Evolutionary conservation across 2,888 invertebrate genomes (phyloP).

Genomic region (Oligia latruncula): DNA sequence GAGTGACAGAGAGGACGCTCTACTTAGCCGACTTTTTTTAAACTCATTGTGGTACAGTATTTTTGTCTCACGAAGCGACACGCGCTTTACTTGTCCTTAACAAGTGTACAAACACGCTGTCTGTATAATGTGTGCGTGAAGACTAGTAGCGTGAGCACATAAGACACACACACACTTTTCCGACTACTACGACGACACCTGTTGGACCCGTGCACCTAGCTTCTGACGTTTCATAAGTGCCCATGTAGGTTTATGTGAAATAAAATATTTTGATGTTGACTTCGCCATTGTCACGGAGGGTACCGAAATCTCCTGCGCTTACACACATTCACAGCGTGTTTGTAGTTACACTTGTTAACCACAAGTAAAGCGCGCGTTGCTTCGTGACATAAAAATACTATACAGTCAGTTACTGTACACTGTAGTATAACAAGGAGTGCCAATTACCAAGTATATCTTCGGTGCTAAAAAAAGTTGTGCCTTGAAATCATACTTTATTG

Average conservation of each 20-base stretch:
- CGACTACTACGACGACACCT: not conserved
- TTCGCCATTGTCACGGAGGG: not conserved
- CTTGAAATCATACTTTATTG: constrained; percentile 46
- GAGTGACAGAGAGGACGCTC: not conserved
- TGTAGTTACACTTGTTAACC: not conserved
- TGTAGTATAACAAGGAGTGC: constrained; percentile 39
- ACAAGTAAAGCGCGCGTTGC: not conserved
- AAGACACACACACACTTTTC: not conserved
- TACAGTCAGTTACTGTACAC: not conserved
- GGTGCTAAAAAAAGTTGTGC: constrained; percentile 48
- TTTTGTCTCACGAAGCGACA: not conserved
- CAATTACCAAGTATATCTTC: constrained; percentile 39
- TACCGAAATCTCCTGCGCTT: not conserved
- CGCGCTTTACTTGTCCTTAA: not conserved
- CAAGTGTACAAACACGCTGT: not conserved
- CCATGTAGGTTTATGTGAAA: too few species aligned
- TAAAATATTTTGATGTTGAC: too few species aligned
- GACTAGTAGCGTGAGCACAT: not conserved
- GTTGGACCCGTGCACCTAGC: too few species aligned
- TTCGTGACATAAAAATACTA: not conserved
- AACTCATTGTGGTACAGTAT: not conserved
- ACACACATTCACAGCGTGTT: not conserved
- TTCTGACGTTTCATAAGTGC: too few species aligned
- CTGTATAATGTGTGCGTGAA: not conserved
- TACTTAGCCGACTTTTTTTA: not conserved